phyloP scores from a whole-genome alignment of 2,113 vertebrate genomes.

The Amphiprion ocellaris region DNA sequence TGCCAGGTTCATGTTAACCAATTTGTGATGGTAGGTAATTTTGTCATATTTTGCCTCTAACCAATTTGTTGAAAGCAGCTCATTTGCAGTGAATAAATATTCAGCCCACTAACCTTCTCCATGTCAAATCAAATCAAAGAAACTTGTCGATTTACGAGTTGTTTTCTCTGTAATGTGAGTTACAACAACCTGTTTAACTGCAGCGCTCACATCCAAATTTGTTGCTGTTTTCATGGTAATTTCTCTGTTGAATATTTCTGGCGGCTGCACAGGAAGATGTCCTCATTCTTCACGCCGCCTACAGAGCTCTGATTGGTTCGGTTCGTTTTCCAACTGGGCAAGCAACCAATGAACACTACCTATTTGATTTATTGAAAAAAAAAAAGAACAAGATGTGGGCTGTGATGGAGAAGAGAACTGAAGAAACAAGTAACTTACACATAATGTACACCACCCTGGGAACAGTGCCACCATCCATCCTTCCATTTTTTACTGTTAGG shows the following conservation, averaged over 20 bases:
- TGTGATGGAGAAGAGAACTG: background rate
- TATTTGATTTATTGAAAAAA: background rate
- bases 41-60: background rate
- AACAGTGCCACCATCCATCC: no score
- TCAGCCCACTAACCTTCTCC: background rate
- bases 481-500: no score
- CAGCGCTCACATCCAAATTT: background rate
- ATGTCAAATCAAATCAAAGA: background rate
- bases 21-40: no score
- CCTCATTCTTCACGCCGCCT: background rate
- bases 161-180: no score
- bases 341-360: background rate
- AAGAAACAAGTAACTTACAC: background rate
- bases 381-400: background rate
- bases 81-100: background rate
- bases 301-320: background rate
- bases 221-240: background rate
- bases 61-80: background rate
- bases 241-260: background rate
- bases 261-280: background rate
- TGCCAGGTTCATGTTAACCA: no score
- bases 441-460: no score
- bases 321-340: background rate
- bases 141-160: no score
- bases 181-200: background rate